These are phyloP conservation scores for Hydractinia echinata DNA, from an alignment of 30 jellyfish, hydroid and myxozoan genomes.

Conservation along the genomic window DNA sequence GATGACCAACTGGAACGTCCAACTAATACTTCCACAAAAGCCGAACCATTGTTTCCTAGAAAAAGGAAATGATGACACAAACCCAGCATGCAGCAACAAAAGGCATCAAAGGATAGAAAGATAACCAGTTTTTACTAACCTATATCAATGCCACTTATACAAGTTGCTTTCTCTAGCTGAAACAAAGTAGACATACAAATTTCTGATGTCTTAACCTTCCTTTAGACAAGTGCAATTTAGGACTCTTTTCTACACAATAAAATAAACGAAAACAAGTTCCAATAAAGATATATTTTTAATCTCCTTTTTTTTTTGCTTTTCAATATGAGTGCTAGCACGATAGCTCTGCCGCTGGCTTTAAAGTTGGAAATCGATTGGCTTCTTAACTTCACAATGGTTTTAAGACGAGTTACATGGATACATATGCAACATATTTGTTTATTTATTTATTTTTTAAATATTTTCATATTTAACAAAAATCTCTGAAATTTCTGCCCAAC, in stretches of 20 bases:
- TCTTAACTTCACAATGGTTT: no score
- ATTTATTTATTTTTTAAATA: no score
- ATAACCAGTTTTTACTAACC: slow-evolving; percentile 48
- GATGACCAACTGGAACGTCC: slow-evolving; percentile 93
- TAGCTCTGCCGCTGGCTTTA: no score
- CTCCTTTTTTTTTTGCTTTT: neutral
- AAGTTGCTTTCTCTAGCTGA: slow-evolving; percentile 81
- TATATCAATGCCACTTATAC: slow-evolving; percentile 65
- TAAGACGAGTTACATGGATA: no score
- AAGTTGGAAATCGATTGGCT: no score
- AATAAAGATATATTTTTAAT: neutral
- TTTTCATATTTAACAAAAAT: no score
- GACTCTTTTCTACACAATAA: neutral
- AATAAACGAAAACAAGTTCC: slow-evolving; percentile 1
- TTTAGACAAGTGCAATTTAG: neutral
- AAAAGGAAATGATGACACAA: neutral
- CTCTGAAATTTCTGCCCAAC: no score
- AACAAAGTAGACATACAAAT: neutral
- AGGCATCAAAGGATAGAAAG: neutral
- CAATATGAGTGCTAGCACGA: neutral
- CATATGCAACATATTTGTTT: no score
- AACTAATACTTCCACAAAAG: slow-evolving; percentile 83
- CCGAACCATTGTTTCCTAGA: slow-evolving; percentile 96
- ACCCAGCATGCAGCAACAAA: neutral
- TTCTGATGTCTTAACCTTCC: neutral